These are phyloP conservation scores for Callopanchax toddi DNA, from an alignment of 2,113 vertebrate species.

Conservation along the genomic window DNA sequence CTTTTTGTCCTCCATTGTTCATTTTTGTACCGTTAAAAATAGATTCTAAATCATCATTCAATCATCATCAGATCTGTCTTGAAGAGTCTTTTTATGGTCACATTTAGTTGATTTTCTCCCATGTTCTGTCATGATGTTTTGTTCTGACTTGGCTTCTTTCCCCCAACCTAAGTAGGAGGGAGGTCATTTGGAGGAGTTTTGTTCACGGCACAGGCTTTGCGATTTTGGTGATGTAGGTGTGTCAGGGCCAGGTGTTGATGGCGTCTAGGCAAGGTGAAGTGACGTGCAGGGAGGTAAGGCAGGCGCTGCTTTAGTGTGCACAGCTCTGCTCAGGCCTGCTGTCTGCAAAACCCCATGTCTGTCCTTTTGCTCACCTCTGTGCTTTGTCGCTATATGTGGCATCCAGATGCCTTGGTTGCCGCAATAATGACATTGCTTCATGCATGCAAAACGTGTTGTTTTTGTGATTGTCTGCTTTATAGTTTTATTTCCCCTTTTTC, in stretches of 20 bases:
- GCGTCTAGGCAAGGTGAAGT: constrained; percentile 72
- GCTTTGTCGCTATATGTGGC: constrained; percentile 74
- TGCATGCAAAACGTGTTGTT: constrained; percentile 78
- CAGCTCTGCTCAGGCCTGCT: constrained; percentile 78
- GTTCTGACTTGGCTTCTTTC: constrained; percentile 80
- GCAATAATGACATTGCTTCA: constrained; percentile 76
- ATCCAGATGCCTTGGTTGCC: constrained; percentile 71
- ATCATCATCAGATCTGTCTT: constrained; percentile 23
- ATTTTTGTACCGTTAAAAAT: constrained; percentile 55
- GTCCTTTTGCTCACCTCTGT: constrained; percentile 78
- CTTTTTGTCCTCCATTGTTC: constrained; percentile 39
- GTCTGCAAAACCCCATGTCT: constrained; percentile 77
- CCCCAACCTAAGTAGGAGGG: constrained; percentile 74
- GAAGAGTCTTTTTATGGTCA: constrained; percentile 62
- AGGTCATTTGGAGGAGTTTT: constrained; percentile 70
- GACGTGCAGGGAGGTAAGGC: constrained; percentile 76
- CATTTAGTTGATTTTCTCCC: constrained; percentile 66
- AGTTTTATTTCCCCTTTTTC: constrained; percentile 54
- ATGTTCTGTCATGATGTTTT: constrained; percentile 75
- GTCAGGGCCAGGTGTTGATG: constrained; percentile 75
- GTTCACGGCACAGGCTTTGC: constrained; percentile 68
- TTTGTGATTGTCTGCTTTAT: constrained; percentile 70
- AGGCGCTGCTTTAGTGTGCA: constrained; percentile 80
- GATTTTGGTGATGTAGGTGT: constrained; percentile 74
- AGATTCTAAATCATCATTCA: constrained; percentile 58